These are phyloP conservation scores for Agriopis marginaria DNA, from an alignment of 2,888 invertebrate genomes.

Conservation along the genomic window DNA sequence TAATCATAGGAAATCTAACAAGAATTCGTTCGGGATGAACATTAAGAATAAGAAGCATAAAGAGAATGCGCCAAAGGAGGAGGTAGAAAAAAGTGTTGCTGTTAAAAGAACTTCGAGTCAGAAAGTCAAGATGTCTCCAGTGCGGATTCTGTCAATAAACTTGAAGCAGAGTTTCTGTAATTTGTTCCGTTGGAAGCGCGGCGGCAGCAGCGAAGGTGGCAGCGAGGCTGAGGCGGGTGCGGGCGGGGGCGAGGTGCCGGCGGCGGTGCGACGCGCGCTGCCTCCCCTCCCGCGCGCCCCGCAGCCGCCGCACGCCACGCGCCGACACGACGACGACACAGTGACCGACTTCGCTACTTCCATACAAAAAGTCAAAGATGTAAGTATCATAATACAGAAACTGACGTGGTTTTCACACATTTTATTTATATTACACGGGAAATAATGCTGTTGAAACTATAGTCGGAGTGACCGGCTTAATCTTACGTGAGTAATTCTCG, in stretches of 20 bases:
- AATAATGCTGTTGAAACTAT: no score
- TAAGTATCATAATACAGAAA: conserved; percentile 80
- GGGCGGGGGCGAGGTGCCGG: conserved; percentile 58
- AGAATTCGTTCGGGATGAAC: conserved; percentile 87
- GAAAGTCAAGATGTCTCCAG: conserved; percentile 88
- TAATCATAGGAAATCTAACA: conserved; percentile 79
- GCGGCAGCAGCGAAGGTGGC: conserved; percentile 57
- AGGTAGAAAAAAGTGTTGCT: conserved; percentile 77
- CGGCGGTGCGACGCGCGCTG: conserved; percentile 74
- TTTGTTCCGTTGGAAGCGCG: conserved; percentile 90
- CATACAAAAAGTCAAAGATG: conserved; percentile 97
- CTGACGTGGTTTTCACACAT: no score
- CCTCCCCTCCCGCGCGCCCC: conserved; percentile 78
- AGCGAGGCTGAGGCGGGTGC: conserved; percentile 62
- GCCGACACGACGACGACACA: conserved; percentile 71
- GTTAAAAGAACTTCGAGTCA: conserved; percentile 61
- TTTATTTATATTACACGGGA: no score
- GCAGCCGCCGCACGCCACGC: conserved; percentile 56
- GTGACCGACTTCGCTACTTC: conserved; percentile 95
- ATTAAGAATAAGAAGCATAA: conserved; percentile 88
- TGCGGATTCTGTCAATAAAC: conserved; percentile 89
- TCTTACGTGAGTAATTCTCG: no score
- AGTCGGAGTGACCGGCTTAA: no score
- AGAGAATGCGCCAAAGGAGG: conserved; percentile 71
- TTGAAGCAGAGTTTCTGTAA: conserved; percentile 95